Evolutionary conservation across 2,113 vertebrate species (phyloP).

Genomic region (Otocyon megalotis): DNA sequence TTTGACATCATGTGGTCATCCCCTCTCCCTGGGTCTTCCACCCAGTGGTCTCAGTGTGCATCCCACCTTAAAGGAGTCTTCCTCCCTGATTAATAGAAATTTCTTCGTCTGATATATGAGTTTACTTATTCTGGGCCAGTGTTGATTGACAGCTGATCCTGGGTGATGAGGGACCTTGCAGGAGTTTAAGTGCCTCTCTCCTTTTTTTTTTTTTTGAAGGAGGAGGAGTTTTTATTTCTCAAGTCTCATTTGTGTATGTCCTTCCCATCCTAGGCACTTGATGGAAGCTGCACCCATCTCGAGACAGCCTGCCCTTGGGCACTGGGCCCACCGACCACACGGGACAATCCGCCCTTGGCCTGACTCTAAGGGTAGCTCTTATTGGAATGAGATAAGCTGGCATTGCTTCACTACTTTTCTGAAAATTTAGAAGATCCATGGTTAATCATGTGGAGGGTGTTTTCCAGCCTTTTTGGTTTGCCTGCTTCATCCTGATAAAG

Average conservation of each 20-base stretch:
- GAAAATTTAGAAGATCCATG: background rate
- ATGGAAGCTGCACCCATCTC: background rate
- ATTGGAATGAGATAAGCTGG: background rate
- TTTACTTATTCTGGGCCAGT: background rate
- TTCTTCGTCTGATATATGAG: background rate
- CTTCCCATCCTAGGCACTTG: background rate
- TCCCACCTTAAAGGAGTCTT: background rate
- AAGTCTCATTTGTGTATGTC: background rate
- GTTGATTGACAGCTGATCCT: background rate
- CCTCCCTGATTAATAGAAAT: background rate
- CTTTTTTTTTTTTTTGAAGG: background rate
- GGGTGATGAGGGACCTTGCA: background rate
- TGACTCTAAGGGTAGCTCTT: background rate
- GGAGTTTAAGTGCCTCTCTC: background rate
- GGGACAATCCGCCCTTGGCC: background rate
- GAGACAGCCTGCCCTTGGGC: background rate
- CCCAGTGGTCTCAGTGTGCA: background rate
- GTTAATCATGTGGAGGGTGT: background rate
- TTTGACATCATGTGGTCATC: background rate
- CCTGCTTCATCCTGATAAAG: background rate
- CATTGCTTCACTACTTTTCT: background rate
- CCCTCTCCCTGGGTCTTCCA: background rate
- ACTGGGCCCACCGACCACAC: background rate
- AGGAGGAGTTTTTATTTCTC: background rate
- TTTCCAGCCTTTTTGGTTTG: background rate